Base-by-base conservation (phyloP, 2,888 invertebrate species). In the Chymomyza amoena region DNA sequence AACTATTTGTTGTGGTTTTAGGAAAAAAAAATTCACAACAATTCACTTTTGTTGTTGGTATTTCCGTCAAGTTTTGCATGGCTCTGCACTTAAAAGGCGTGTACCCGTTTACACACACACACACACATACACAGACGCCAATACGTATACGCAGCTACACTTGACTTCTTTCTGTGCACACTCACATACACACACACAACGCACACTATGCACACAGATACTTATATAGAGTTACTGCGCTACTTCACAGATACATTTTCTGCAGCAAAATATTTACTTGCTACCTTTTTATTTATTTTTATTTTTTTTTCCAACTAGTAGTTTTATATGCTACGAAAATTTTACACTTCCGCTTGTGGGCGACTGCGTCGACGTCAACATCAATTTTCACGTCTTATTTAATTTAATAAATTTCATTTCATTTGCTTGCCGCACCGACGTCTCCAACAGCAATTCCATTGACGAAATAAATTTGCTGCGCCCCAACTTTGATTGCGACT, bases 341-440 rank as follows among this genome's bases (percentile, higher is more conserved):
- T 82, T 80, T 82, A 80, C 78, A 83, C 83, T 83, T 83, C 83
- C 83, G 85, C 73, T 81, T 63, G 80, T 65, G 72, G 72, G 69
- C 64, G 77, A 25, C 57, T 18, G 18, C 52, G 18, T 6, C 52
- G 18, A 18, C 52, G 52, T 16, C 52, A 18, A 54, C 52, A 18
- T 25, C 15, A 57, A 57, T 77, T 70, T 85, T 70, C 78, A 80
- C 78, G 78, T 80, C 83, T 76, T 83, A 68, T 78, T 78, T 79
- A 83, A 83, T 83, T 83, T 83, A 83, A 85, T 83, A 83, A 83
- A 83, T 81, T 81, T 85, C 85, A 82, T 84, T 71, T 70, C 68
- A 70, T 73, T 82, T 79, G 56, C 67, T 66, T 68, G 67, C 72
- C 77, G 70, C 72, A 62, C 61, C 70, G 70, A 65, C 62, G 16